phyloP scores from a whole-genome alignment of 2,113 vertebrate species.

The Equus przewalskii region DNA sequence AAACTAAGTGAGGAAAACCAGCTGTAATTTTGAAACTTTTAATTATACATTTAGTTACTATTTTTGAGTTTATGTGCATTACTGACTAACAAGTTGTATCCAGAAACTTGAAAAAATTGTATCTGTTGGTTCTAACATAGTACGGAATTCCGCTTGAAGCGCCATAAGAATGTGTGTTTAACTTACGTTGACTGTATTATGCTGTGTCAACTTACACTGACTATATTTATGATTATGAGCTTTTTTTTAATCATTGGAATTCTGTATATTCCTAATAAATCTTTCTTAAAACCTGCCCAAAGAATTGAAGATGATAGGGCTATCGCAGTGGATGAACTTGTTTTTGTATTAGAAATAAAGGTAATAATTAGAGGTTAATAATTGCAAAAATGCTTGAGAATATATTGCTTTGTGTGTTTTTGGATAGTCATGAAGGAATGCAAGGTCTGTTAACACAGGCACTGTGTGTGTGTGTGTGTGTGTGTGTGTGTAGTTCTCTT shows the following conservation, averaged over 20 bases:
- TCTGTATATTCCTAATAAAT: background rate
- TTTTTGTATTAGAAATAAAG: background rate
- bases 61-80: background rate
- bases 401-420: background rate
- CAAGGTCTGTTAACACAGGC: background rate
- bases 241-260: background rate
- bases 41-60: background rate
- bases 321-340: background rate
- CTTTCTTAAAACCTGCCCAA: background rate
- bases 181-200: too few relatives aligned
- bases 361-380: background rate
- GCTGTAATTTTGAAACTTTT: background rate
- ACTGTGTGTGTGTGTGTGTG: rapidly evolving
- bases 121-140: background rate
- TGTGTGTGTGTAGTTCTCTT: rapidly evolving
- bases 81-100: background rate
- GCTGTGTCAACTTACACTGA: background rate
- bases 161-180: background rate
- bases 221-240: background rate
- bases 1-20: background rate
- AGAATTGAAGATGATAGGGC: background rate
- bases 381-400: background rate
- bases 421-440: background rate
- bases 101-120: background rate
- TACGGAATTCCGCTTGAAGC: background rate